Conservation (phyloP, 2,797 vertebrate genomes). For the Ctenosaura bakeri region DNA sequence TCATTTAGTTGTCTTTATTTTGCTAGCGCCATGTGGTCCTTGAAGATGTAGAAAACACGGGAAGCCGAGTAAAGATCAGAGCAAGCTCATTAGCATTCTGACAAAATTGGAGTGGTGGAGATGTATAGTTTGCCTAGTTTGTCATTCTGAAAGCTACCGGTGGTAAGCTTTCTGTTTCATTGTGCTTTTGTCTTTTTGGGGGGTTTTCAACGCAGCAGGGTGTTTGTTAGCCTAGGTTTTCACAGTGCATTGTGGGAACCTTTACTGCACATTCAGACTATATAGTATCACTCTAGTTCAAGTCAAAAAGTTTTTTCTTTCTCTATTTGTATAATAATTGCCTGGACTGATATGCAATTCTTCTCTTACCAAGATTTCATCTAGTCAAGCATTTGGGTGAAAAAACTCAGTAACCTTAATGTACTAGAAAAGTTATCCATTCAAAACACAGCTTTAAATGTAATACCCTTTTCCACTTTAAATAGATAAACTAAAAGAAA, state of each 20-base stretch:
- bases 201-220: constrained; percentile 88
- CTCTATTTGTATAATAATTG: constrained; percentile 76
- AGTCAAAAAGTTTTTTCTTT: constrained; percentile 79
- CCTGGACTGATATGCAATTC: constrained; percentile 62
- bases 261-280: constrained; percentile 81
- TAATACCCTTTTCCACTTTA: constrained; percentile 65
- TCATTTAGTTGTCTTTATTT: constrained; percentile 99
- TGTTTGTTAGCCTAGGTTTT: constrained; percentile 90
- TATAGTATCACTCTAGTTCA: constrained; percentile 84
- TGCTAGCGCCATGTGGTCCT: constrained; percentile 98
- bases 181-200: constrained; percentile 96
- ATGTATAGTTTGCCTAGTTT: constrained; percentile 93
- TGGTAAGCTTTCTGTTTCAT: constrained; percentile 93
- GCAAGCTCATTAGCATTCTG: constrained; percentile 96
- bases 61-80: constrained; percentile 98
- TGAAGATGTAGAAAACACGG: constrained; percentile 99
- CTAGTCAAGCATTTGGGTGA: constrained; percentile 37
- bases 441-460: constrained; percentile 63
- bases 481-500: constrained; percentile 75
- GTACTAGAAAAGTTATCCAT: constrained; percentile 62
- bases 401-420: background rate
- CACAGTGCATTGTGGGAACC: constrained; percentile 91
- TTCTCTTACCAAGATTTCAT: constrained; percentile 60
- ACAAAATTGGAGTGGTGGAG: constrained; percentile 95
- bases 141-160: constrained; percentile 90